phyloP scores from a whole-genome alignment of 2,888 invertebrate species.

The Tribolium freemani region DNA sequence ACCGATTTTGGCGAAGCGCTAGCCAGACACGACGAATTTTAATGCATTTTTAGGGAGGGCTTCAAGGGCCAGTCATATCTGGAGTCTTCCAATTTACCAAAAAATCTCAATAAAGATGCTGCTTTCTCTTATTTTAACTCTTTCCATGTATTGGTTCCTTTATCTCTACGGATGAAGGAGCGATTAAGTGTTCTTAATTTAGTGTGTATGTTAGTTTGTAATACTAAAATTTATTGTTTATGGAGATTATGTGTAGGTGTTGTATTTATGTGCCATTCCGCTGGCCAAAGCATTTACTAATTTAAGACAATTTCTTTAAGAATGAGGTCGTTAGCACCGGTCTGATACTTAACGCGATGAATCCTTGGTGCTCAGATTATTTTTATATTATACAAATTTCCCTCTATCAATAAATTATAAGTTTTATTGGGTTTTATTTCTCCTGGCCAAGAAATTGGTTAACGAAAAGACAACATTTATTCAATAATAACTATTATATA shows the following conservation, averaged over 20 bases:
- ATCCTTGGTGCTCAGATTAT: slow-evolving; percentile 51
- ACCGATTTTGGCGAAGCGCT: slow-evolving; percentile 99
- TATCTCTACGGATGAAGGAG: background rate
- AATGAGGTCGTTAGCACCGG: slow-evolving; percentile 4
- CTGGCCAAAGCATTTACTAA: slow-evolving; percentile 40
- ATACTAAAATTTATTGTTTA: slow-evolving; percentile 16
- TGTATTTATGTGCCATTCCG: slow-evolving; percentile 37
- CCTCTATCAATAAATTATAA: slow-evolving; percentile 18
- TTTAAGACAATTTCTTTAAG: slow-evolving; percentile 26
- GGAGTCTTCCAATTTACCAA: slow-evolving; percentile 14
- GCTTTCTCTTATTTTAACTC: slow-evolving; percentile 11
- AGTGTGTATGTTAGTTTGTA: slow-evolving; percentile 1
- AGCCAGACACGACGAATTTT: slow-evolving; percentile 96
- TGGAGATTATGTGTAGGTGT: slow-evolving; percentile 23
- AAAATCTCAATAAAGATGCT: slow-evolving; percentile 23
- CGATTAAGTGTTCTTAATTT: slow-evolving; percentile 18
- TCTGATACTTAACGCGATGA: slow-evolving; percentile 40
- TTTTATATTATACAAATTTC: slow-evolving; percentile 36
- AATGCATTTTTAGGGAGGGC: slow-evolving; percentile 57
- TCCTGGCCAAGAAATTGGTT: slow-evolving; percentile 20
- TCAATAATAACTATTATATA: slow-evolving; percentile 61
- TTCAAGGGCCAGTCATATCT: background rate
- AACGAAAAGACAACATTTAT: slow-evolving; percentile 63
- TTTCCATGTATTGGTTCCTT: background rate
- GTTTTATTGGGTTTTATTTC: background rate